Evolutionary conservation across 2,888 invertebrate species (phyloP), one percentile per base, ranked within the genome.

Genomic region (Drosophila neonasuta): DNA sequence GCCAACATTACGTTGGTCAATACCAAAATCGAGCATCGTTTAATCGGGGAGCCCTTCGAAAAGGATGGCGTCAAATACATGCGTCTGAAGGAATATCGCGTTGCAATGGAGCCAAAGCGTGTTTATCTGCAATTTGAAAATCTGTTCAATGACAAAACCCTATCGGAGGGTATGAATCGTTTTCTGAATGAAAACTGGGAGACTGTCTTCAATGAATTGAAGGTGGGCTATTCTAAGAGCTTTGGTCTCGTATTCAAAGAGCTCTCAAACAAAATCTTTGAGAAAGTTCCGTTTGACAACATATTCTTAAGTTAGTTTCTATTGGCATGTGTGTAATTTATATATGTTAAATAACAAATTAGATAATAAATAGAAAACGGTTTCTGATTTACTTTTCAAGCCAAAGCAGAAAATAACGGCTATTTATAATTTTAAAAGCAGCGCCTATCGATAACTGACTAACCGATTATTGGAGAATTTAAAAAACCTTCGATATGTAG

Each of bases 111-210:
- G 1, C 95, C 95, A 0, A 91, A 93, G 76, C 91, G 91, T 30
- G 93, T 95, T 1, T 86, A 91, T 2, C 91, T 94, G 74, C 86
- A 93, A 61, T 95, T 95, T 84, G 93, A 94, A 34, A 95, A 95
- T 86, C 92, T 95, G 0, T 95, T 94, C 89, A 94, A 93, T 0
- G 94, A 94, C 87, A 92, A 92, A 74, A 76, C 91, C 1, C 90
- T 94, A 0, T 94, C 94, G 29, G 92, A 93, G 20, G 93, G 93
- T 68, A 93, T 95, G 93, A 94, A 94, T 81, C 86, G 89, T 17
- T 94, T 95, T 88, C 89, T 95, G n/a, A 94, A 94, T 83, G 92
- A 94, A 36, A 94, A 95, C 83, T 93, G 94, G 50, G 93, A 94
- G 24, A 89, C 93, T 0, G 93, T 95, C 1, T 94, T 94, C 89